phyloP scores from a whole-genome alignment of 2,113 vertebrate genomes.

The Lagopus muta region DNA sequence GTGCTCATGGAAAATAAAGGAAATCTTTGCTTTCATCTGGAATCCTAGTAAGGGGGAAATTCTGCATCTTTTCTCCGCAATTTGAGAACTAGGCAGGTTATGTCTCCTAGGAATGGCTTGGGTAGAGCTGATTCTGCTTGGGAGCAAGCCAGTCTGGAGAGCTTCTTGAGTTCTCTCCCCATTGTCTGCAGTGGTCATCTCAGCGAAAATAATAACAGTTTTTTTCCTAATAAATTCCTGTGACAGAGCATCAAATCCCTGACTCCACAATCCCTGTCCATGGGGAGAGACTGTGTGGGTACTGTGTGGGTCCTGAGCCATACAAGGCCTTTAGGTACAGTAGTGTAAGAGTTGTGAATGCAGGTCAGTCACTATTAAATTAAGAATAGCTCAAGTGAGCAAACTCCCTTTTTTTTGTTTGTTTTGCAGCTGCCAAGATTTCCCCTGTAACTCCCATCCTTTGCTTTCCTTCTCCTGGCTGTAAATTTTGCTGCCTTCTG shows the following conservation, averaged over 20 bases:
- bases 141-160: background rate
- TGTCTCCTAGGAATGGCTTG: background rate
- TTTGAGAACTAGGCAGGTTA: background rate
- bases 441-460: background rate
- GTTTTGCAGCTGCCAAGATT: background rate
- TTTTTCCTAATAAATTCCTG: background rate
- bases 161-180: background rate
- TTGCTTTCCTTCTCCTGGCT: background rate
- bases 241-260: background rate
- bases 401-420: background rate
- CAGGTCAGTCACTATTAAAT: background rate
- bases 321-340: background rate
- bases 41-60: background rate
- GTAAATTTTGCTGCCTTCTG: conserved; percentile 43
- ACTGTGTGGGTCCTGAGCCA: background rate
- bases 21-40: conserved; percentile 10
- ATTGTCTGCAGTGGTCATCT: background rate
- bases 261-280: background rate
- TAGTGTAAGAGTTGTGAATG: background rate
- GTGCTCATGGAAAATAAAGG: background rate
- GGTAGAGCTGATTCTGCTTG: background rate
- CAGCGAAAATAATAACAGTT: background rate
- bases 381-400: background rate
- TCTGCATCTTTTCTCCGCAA: background rate
- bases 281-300: background rate